Evolutionary conservation across 2,888 invertebrate species (phyloP), one percentile per base, ranked within the genome.

Genomic region (Lysandra bellargus): DNA sequence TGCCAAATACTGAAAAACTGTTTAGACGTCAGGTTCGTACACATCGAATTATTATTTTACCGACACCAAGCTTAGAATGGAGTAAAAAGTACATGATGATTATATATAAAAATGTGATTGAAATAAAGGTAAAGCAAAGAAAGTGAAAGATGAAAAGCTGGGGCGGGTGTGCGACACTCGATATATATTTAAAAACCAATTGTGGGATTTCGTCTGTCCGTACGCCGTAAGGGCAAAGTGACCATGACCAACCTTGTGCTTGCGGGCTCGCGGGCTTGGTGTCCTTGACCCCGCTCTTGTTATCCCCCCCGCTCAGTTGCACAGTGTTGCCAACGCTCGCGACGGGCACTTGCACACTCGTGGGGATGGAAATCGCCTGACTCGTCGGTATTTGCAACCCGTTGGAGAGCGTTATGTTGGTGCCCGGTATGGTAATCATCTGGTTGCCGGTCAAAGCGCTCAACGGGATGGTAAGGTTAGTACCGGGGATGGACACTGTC

Each of bases 401-500:
- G 80, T 81, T 83, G 80, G 85, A 82, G 83, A 95, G 91, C 83
- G 94, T 89, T 80, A 95, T 90, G 84, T 95, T 95, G 30, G 95
- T 92, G 72, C 95, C 95, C 79, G 96, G 95, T 85, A 95, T 95
- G 80, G 96, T 91, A 85, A 96, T 91, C 82, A 91, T 89, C 85
- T 95, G 95, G 84, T 88, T 90, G 81, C 91, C 90, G 84, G 91
- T 88, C 86, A 95, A 86, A 83, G 94, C 93, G 87, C 91, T 91
- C 86, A 95, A 85, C 79, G 96, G 96, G 84, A 96, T 95, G 86
- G 95, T 92, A 84, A 96, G 92, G 90, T 96, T 96, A 85, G 96
- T 96, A 87, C 96, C 96, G 80, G 96, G 96, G 84, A 96, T 95
- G 79, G 95, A 95, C 84, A 96, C 90, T 82, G 95, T 92, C 83